phyloP scores from a whole-genome alignment of 2,113 vertebrate species.

The Anoura caudifer region DNA sequence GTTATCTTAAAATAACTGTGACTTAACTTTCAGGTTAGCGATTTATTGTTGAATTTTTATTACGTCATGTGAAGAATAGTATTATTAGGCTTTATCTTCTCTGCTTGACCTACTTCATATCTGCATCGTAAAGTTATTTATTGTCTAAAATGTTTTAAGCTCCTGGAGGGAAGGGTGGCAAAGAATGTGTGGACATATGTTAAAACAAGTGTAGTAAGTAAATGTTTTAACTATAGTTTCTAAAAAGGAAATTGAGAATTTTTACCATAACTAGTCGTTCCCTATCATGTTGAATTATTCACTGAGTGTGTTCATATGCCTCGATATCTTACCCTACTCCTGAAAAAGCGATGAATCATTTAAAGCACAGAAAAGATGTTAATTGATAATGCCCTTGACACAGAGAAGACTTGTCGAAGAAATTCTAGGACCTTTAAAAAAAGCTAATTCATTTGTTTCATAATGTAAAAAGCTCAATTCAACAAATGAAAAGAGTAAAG shows the following conservation, averaged over 20 bases:
- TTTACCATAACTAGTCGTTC: background rate
- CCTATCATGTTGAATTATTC: background rate
- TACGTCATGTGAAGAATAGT: background rate
- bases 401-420: background rate
- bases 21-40: background rate
- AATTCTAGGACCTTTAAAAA: background rate
- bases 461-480: background rate
- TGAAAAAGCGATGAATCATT: background rate
- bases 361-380: constrained; percentile 3
- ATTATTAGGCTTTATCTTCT: background rate
- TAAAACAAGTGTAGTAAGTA: no score
- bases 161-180: no score
- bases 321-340: background rate
- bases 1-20: background rate
- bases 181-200: no score
- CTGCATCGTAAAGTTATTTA: background rate
- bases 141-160: background rate
- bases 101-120: background rate
- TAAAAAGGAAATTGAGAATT: background rate
- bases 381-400: background rate
- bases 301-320: background rate
- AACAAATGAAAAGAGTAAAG: background rate
- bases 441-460: constrained; percentile 7
- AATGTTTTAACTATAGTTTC: background rate
- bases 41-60: background rate